Evolutionary conservation across 53 echinoderm and acorn worm species (phyloP).

Genomic region (Echinarachnius parma): DNA sequence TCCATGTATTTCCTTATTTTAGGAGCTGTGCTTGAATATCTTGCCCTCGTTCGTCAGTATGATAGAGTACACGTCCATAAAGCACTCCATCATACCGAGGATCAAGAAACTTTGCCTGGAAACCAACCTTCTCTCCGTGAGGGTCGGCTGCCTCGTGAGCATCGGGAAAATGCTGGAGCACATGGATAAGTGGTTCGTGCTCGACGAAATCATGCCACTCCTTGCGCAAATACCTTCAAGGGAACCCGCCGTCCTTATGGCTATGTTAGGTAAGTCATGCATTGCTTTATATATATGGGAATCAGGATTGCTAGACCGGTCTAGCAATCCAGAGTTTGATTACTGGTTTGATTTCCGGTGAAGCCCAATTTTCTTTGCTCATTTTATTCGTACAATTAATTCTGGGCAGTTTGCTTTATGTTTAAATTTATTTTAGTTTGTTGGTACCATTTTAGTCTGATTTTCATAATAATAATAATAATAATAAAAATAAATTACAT

Average conservation of each 20-base stretch:
- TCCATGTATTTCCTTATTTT: too few species aligned
- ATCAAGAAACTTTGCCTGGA: slow-evolving; percentile 84
- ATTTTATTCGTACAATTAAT: too few species aligned
- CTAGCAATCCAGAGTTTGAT: too few species aligned
- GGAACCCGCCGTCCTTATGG: slow-evolving; percentile 95
- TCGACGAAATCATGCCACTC: slow-evolving; percentile 87
- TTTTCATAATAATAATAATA: too few species aligned
- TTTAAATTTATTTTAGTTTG: too few species aligned
- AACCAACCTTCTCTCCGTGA: slow-evolving; percentile 76
- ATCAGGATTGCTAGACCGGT: too few species aligned
- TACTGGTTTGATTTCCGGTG: too few species aligned
- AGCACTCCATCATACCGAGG: slow-evolving; percentile 80
- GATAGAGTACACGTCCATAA: slow-evolving; percentile 90
- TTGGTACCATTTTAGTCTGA: too few species aligned
- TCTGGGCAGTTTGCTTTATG: too few species aligned
- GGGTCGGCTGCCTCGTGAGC: slow-evolving; percentile 87
- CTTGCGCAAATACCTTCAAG: slow-evolving; percentile 79
- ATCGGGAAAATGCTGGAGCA: slow-evolving; percentile 80
- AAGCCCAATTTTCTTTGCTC: too few species aligned
- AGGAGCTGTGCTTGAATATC: slow-evolving; percentile 89
- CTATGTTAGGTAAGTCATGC: slow-evolving; percentile 70
- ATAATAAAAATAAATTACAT: too few species aligned
- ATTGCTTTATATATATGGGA: too few species aligned
- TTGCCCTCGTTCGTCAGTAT: slow-evolving; percentile 84
- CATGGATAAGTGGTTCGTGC: slow-evolving; percentile 97